A percentile compares a stretch with the other conserved stretches of the same genome.
These are phyloP conservation scores for Ramphastos sulfuratus DNA, from an alignment of 2,113 vertebrate genomes.

Conservation along the genomic window DNA sequence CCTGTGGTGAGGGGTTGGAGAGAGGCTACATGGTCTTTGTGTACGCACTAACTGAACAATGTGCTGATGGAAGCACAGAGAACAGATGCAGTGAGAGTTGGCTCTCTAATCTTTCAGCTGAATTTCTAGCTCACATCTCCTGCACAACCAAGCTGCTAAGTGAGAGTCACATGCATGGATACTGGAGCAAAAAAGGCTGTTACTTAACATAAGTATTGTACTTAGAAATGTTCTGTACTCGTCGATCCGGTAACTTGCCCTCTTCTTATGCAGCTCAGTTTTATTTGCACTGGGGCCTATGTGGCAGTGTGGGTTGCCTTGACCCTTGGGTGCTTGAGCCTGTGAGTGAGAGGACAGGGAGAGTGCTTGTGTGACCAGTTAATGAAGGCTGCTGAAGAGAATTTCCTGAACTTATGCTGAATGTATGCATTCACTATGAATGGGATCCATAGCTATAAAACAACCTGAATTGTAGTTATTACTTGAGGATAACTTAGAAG, in stretches of 20 bases:
- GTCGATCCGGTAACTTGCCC: not conserved
- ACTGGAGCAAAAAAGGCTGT: constrained; percentile 44
- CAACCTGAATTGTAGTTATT: not conserved
- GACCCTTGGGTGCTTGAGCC: not conserved
- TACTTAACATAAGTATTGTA: constrained; percentile 43
- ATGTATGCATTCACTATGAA: not conserved
- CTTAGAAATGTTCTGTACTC: not conserved
- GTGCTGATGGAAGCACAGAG: constrained; percentile 12
- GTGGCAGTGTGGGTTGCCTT: not conserved
- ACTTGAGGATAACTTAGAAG: not conserved
- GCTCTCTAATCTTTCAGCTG: constrained; percentile 7
- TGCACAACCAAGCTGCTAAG: not conserved
- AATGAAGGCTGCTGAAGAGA: not conserved
- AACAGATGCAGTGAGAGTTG: constrained; percentile 31
- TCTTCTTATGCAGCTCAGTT: not conserved
- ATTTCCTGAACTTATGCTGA: not conserved
- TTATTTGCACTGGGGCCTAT: not conserved
- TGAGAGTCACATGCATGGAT: constrained; percentile 1
- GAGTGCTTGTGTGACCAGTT: not conserved
- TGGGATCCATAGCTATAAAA: not conserved
- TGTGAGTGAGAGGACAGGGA: not conserved
- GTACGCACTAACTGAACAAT: not conserved
- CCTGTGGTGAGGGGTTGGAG: not conserved
- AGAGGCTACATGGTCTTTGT: not conserved
- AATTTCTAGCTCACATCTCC: constrained; percentile 35